Base-by-base conservation (phyloP, 2,888 invertebrate species). In the Parnassius orleans region DNA sequence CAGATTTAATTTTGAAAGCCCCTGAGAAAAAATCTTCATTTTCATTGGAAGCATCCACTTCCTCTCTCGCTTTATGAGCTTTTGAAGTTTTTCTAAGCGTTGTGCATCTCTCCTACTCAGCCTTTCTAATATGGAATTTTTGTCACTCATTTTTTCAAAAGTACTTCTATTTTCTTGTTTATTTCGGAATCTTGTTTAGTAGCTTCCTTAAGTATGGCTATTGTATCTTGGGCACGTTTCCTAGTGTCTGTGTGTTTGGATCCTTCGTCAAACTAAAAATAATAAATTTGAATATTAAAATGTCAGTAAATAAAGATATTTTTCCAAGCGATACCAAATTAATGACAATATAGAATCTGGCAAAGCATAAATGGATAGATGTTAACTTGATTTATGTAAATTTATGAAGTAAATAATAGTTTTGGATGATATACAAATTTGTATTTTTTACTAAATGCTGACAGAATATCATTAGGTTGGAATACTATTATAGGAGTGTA, bases 11-110 rank as follows among this genome's bases (percentile, higher is more conserved):
- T 74, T 93, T 93, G 75, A 96, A 96, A 10, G 93, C 90, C 57
- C 93, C 93, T 48, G 94, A 93, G 76, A 96, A 96, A 77, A 93
- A 95, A 68, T 95, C 95, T 56, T 94, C 89, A 77, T 94, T 94
- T 82, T 95, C 95, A 68, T 94, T 92, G 64, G 93, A 93, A 5
- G 94, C 94, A 64, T 92, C 92, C 15, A 92, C 86, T 67, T 93
- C 92, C 73, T 93, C 93, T 74, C 93, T 93, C 59, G 93, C 93
- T 72, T 94, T 94, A 70, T 93, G 93, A 60, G 93, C 93, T 76
- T 93, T 72, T 94, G 93, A 68, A 95, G 85, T 73, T 93, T 93
- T 70, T 93, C 92, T 80, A 94, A 92, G 12, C 95, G 90, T 74
- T 95, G 94, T 62, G 93, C 90, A 75, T 95, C 94, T 65, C 95